Percentiles rank a stretch among this genome's conserved stretches.
phyloP scores from a whole-genome alignment of 2,888 invertebrate genomes.

The Heliconius sara region DNA sequence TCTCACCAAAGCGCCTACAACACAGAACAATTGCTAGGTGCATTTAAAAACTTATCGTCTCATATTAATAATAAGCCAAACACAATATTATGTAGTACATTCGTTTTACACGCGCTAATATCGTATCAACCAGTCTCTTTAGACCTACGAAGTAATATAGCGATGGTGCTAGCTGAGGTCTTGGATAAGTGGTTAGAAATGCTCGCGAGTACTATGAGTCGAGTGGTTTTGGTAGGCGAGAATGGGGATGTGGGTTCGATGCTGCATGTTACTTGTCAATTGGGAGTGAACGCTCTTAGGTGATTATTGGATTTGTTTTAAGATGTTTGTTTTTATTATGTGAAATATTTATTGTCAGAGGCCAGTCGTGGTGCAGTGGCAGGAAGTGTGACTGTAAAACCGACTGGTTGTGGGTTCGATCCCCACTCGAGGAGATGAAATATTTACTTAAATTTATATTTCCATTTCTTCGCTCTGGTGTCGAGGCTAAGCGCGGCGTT shows the following conservation, averaged over 20 bases:
- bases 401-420: too few species aligned
- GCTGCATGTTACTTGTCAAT: conserved; percentile 66
- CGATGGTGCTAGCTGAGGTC: conserved; percentile 60
- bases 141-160: conserved; percentile 58
- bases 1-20: conserved; percentile 77
- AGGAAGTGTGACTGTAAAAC: too few species aligned
- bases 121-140: conserved; percentile 69
- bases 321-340: too few species aligned
- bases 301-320: conserved; percentile 47
- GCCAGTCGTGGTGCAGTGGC: too few species aligned
- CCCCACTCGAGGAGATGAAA: too few species aligned
- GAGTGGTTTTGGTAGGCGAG: conserved; percentile 63
- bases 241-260: conserved; percentile 61
- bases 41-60: conserved; percentile 61
- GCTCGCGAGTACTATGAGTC: conserved; percentile 64
- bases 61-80: conserved; percentile 58
- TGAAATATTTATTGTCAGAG: too few species aligned
- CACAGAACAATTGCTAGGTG: conserved; percentile 70
- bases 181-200: conserved; percentile 67
- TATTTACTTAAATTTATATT: too few species aligned
- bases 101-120: conserved; percentile 69
- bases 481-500: too few species aligned
- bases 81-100: conserved; percentile 66
- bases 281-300: conserved; percentile 67
- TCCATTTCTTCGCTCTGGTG: too few species aligned